Evolutionary conservation across 2,113 vertebrate genomes (phyloP), one percentile per base, ranked within the genome.

Genomic region (Dendropsophus ebraccatus): DNA sequence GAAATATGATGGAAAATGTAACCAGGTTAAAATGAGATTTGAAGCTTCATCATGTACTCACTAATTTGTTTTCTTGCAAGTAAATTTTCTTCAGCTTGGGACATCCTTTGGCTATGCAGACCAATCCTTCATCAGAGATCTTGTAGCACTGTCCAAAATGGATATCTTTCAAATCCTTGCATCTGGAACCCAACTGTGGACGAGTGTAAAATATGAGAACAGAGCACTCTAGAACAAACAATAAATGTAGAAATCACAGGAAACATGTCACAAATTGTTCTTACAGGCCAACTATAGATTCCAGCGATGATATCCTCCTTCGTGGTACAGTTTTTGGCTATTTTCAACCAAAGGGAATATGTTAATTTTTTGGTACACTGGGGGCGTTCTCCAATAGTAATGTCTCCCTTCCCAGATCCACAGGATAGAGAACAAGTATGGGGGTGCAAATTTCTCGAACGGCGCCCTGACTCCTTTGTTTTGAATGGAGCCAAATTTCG

Each of bases 51-150:
- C 0, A 30, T 52, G 37, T 91, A 95, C 97, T 95, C 92, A 99
- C 98, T 94, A 97, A 93, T 96, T 99, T 99, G 96, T 99, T 99
- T 90, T 99, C 98, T 90, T 99, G 98, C 96, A 99, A 95, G 93
- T 99, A 99, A 92, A 99, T 98, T 92, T 95, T 96, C 91, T 98
- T 97, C 58, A 99, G 92, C 90, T 98, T 98, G 78, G 95, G 92
- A 89, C 97, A 99, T 83, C 97, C 97, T 93, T 92, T 96, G 16
- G 97, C 98, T 94, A 99, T 96, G 70, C 96, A 93, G 77, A 96
- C 93, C 96, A 99, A 96, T 90, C 98, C 98, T 90, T 97, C 96
- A 90, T 99, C 98, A 77, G 96, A 97, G 90, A 99, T 94, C 87
- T 96, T 97, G 91, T 99, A 99, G 91, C 98, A 99, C 87, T 99